phyloP scores from a whole-genome alignment of 2,888 invertebrate species.

The Tubulanus polymorphus region DNA sequence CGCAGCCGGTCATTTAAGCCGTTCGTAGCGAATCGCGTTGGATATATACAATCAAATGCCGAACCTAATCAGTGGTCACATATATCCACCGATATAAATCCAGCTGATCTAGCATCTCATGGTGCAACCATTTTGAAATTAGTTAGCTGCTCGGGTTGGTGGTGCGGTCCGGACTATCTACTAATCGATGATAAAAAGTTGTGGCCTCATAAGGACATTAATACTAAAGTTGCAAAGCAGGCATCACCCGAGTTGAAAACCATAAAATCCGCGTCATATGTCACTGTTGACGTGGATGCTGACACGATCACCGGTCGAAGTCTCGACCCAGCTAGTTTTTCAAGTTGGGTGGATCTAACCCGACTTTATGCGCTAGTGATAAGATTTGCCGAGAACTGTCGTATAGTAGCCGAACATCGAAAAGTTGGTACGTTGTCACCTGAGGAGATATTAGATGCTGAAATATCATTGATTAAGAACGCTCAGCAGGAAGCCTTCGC shows the following conservation, averaged over 20 bases:
- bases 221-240: too few species aligned
- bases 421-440: neutral
- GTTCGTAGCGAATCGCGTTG: constrained; percentile 12
- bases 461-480: neutral
- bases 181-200: neutral
- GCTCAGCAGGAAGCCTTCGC: constrained; percentile 6
- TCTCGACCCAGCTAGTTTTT: constrained; percentile 5
- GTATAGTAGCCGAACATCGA: neutral
- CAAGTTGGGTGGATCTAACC: neutral
- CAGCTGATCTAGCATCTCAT: constrained; percentile 11
- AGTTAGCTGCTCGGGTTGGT: constrained; percentile 7
- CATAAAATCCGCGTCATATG: constrained; percentile 7
- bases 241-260: too few species aligned
- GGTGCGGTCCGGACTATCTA: constrained; percentile 10
- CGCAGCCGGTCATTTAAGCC: constrained; percentile 7
- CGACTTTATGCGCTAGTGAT: constrained; percentile 5
- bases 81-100: constrained; percentile 8
- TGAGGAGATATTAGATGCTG: constrained; percentile 2
- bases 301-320: too few species aligned
- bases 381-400: constrained; percentile 6
- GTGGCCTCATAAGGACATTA: constrained; percentile 1
- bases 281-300: too few species aligned
- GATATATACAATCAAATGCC: constrained; percentile 9
- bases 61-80: constrained; percentile 11
- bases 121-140: constrained; percentile 5